phyloP scores from a whole-genome alignment of 2,113 vertebrate species.

The Rhinogobius similis region DNA sequence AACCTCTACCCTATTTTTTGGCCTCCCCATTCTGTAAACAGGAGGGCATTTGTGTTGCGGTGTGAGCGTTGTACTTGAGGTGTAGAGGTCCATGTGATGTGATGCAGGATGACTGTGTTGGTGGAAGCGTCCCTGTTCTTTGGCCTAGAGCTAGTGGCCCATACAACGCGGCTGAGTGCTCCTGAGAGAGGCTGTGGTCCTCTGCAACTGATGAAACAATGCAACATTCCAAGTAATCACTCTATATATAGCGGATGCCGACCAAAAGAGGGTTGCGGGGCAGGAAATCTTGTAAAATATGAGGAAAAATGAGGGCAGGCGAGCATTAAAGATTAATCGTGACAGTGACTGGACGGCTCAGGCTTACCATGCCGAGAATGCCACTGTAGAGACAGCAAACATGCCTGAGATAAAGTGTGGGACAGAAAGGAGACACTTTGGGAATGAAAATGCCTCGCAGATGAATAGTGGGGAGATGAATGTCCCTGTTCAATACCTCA shows the following conservation, averaged over 20 bases:
- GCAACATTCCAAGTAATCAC: constrained; percentile 64
- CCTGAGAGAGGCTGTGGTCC: constrained; percentile 27
- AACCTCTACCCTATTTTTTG: constrained; percentile 70
- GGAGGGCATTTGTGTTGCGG: constrained; percentile 49
- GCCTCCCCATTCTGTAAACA: constrained; percentile 58
- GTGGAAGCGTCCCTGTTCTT: constrained; percentile 30
- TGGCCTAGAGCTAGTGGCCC: constrained; percentile 38
- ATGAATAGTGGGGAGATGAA: constrained; percentile 74
- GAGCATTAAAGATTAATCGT: constrained; percentile 70
- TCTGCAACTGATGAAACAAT: constrained; percentile 66
- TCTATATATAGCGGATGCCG: constrained; percentile 54
- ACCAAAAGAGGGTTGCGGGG: constrained; percentile 17
- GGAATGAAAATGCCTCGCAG: constrained; percentile 73
- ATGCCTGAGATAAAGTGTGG: constrained; percentile 49
- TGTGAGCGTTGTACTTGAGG: constrained; percentile 29
- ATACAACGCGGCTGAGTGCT: constrained; percentile 20
- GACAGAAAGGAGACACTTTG: constrained; percentile 63
- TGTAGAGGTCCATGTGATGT: constrained; percentile 54
- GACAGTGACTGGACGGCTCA: constrained; percentile 54
- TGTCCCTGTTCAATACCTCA: constrained; percentile 70
- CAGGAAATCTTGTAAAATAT: constrained; percentile 67
- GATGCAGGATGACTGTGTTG: constrained; percentile 23
- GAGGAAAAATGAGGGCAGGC: constrained; percentile 69
- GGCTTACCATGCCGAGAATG: constrained; percentile 58
- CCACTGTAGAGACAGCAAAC: constrained; percentile 50